Percentiles rank a stretch among this genome's conserved stretches.
These are phyloP conservation scores for Crossaster papposus DNA, from an alignment of 53 echinoderm and acorn worm genomes.

Conservation along the genomic window DNA sequence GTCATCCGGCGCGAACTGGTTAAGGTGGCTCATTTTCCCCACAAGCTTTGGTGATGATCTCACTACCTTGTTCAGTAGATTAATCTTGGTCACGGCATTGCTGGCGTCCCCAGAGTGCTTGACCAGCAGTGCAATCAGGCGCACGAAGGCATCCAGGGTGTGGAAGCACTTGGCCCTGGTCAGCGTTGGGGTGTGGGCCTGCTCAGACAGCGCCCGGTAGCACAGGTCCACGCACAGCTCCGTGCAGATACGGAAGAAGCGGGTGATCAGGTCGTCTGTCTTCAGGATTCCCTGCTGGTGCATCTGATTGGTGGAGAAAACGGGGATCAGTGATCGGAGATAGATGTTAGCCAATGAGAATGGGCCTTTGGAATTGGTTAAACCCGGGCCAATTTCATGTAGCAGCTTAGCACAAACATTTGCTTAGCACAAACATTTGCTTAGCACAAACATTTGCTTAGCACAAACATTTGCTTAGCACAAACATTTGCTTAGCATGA, in stretches of 20 bases:
- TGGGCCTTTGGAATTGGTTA: background rate
- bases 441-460: too few species aligned
- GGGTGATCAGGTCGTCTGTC: constrained; percentile 98
- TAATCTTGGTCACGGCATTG: constrained; percentile 99
- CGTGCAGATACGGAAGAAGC: constrained; percentile 99
- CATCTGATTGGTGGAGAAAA: constrained; percentile 73
- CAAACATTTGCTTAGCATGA: too few species aligned
- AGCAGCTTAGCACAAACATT: too few species aligned
- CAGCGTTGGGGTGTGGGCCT: constrained; percentile 90
- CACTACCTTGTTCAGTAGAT: constrained; percentile 89
- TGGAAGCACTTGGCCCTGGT: constrained; percentile 99
- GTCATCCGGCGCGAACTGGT: too few species aligned
- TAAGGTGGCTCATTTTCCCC: background rate
- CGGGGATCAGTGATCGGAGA: background rate
- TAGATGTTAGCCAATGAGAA: background rate
- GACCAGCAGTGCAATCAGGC: constrained; percentile 92
- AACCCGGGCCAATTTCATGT: too few species aligned
- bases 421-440: too few species aligned
- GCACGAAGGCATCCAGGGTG: constrained; percentile 95
- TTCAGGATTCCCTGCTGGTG: constrained; percentile 99
- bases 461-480: too few species aligned
- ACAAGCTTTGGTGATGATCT: background rate
- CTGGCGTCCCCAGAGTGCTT: constrained; percentile 98
- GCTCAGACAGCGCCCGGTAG: constrained; percentile 90
- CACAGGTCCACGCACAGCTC: constrained; percentile 99